These are phyloP conservation scores for Potorous gilbertii DNA, from an alignment of 2,797 vertebrate genomes.

Conservation along the genomic window DNA sequence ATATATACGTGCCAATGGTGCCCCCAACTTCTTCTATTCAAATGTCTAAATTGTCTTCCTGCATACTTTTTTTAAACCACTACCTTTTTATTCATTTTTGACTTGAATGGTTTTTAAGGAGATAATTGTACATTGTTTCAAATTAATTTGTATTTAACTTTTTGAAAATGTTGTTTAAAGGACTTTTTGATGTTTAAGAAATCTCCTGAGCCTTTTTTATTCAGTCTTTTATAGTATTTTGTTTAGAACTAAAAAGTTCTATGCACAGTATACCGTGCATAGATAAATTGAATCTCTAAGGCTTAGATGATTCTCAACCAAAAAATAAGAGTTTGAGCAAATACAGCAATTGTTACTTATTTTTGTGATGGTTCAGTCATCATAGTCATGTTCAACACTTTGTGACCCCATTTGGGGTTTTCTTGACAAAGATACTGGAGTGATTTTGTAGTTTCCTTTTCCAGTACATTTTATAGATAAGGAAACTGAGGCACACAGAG, in stretches of 20 bases:
- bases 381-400: neutral
- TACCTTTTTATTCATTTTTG: slow-evolving; percentile 27
- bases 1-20: neutral
- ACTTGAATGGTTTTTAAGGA: slow-evolving; percentile 21
- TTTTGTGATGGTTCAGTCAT: neutral
- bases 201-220: slow-evolving; percentile 22
- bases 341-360: neutral
- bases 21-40: neutral
- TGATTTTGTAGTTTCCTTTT: neutral
- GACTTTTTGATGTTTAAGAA: slow-evolving; percentile 49
- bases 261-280: slow-evolving; percentile 16
- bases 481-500: neutral
- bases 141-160: slow-evolving; percentile 57
- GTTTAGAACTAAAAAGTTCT: slow-evolving; percentile 17
- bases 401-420: neutral
- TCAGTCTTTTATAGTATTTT: slow-evolving; percentile 2
- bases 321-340: slow-evolving; percentile 16
- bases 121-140: slow-evolving; percentile 15
- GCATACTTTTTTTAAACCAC: slow-evolving; percentile 21
- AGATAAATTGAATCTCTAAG: slow-evolving; percentile 19
- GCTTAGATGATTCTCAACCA: neutral
- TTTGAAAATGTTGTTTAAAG: slow-evolving; percentile 39
- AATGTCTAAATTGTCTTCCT: slow-evolving; percentile 26
- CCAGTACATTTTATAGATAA: neutral
- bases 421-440: neutral